Percentiles rank a stretch among this genome's conserved stretches.
Evolutionary conservation across 2,113 vertebrate genomes (phyloP).

Genomic region (Poeciliopsis occidentalis): DNA sequence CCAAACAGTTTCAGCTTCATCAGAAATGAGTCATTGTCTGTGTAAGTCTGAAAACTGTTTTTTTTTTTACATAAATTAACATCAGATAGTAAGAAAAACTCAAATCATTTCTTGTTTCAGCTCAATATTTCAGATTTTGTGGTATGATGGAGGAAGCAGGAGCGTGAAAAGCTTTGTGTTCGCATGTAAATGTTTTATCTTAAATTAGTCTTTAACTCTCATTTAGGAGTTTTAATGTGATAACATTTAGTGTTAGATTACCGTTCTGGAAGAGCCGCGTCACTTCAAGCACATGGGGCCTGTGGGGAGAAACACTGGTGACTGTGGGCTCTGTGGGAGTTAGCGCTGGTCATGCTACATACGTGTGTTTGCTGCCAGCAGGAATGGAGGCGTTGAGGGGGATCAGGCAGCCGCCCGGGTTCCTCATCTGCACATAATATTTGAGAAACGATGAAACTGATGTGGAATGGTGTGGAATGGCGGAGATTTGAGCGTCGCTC

Average conservation of each 20-base stretch:
- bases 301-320: conserved; percentile 40
- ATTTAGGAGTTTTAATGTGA: neutral
- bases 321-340: neutral
- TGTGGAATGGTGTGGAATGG: neutral
- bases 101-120: no score
- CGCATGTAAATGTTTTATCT: no score
- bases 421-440: conserved; percentile 69
- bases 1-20: no score
- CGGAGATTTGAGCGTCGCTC: neutral
- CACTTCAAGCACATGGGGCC: conserved; percentile 78
- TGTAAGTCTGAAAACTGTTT: no score
- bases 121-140: no score
- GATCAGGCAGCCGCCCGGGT: conserved; percentile 72
- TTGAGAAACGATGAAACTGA: neutral
- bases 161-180: no score
- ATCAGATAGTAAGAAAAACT: no score
- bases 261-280: conserved; percentile 77
- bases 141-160: no score
- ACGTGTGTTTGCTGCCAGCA: conserved; percentile 74
- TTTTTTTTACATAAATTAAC: no score
- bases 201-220: neutral
- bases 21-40: no score
- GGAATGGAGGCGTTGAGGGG: conserved; percentile 72
- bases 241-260: conserved; percentile 7
- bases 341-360: neutral